phyloP scores from a whole-genome alignment of 2,797 vertebrate species.

The Sternarchorhynchus goeldii region DNA sequence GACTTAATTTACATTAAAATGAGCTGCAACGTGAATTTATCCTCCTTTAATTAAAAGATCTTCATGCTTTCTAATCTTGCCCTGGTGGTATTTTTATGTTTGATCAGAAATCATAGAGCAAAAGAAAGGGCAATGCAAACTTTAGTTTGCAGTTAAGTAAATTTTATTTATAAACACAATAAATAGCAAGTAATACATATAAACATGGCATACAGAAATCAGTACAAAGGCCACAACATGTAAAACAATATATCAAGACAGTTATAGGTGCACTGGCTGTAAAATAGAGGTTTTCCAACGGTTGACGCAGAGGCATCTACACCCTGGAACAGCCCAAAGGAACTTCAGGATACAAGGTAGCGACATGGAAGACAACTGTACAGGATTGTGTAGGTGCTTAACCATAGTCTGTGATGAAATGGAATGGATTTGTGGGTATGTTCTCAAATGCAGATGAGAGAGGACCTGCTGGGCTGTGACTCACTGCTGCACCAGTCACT shows the following conservation, averaged over 20 bases:
- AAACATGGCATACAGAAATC: no score
- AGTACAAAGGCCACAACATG: no score
- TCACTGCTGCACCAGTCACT: constrained; percentile 13
- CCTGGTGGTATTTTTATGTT: constrained; percentile 33
- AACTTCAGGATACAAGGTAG: neutral
- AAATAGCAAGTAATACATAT: no score
- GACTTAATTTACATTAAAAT: constrained; percentile 37
- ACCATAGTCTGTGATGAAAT: constrained; percentile 9
- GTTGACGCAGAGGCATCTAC: no score
- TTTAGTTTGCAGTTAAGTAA: neutral
- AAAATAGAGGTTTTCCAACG: no score
- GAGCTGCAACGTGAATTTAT: constrained; percentile 32
- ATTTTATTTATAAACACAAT: no score
- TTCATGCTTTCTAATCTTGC: constrained; percentile 32
- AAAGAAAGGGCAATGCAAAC: neutral
- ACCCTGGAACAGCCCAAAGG: no score
- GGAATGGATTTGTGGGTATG: constrained; percentile 38
- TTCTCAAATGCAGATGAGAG: constrained; percentile 41
- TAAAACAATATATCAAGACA: no score
- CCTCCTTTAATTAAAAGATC: constrained; percentile 34
- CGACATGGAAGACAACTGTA: neutral
- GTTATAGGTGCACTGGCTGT: no score
- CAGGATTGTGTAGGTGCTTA: constrained; percentile 27
- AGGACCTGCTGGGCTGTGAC: constrained; percentile 15
- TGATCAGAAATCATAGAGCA: constrained; percentile 1